Evolutionary conservation across 2,113 vertebrate genomes (phyloP).

Genomic region (Caloenas nicobarica): DNA sequence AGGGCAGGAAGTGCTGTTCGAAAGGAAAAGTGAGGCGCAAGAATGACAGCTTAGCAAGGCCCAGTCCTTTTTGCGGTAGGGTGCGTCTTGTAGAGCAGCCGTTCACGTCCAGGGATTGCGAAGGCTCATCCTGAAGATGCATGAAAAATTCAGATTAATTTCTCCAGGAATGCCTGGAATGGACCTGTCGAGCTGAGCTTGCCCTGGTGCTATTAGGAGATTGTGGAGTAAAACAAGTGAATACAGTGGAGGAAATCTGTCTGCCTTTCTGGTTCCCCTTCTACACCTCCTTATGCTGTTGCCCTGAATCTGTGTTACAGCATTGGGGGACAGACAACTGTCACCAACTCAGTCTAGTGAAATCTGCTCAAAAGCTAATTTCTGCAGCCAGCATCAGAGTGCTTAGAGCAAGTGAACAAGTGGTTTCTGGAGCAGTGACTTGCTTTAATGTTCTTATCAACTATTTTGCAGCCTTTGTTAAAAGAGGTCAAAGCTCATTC

Average conservation of each 20-base stretch:
- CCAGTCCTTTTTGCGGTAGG: neutral
- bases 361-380: neutral
- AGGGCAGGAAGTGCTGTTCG: neutral
- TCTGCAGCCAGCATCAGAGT: neutral
- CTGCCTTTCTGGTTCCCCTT: neutral
- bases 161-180: neutral
- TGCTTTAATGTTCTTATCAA: constrained; percentile 54
- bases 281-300: neutral
- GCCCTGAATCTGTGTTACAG: neutral
- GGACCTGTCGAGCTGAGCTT: neutral
- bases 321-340: neutral
- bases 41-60: neutral
- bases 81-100: neutral
- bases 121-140: neutral
- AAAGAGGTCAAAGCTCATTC: constrained; percentile 51
- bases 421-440: constrained; percentile 12
- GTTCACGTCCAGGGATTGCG: neutral
- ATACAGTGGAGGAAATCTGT: neutral
- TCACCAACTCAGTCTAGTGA: neutral
- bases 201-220: neutral
- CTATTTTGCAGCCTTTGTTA: constrained; percentile 48
- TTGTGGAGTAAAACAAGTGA: neutral
- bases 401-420: neutral
- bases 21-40: neutral
- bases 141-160: neutral